Evolutionary conservation across 2,113 vertebrate species (phyloP).

Genomic region (Syngnathus floridae): DNA sequence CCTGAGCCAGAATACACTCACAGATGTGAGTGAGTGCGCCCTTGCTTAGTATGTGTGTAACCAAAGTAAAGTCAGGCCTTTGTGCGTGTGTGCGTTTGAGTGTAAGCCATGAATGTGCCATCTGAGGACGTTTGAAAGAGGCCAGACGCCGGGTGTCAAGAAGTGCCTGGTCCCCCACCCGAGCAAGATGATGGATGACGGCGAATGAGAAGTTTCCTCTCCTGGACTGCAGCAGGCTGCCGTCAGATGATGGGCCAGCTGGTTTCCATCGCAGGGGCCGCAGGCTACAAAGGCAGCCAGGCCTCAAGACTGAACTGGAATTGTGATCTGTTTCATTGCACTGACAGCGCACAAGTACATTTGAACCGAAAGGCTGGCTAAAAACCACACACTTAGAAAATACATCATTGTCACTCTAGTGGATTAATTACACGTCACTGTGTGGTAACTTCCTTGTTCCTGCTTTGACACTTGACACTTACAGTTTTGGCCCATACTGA

Average conservation of each 20-base stretch:
- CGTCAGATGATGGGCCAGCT: constrained; percentile 63
- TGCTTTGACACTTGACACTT: not conserved
- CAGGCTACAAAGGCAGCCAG: constrained; percentile 39
- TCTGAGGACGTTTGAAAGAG: constrained; percentile 62
- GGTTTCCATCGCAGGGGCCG: constrained; percentile 65
- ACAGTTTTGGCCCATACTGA: not conserved
- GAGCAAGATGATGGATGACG: constrained; percentile 68
- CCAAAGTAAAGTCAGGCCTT: constrained; percentile 2
- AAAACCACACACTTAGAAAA: constrained; percentile 4
- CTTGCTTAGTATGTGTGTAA: constrained; percentile 16
- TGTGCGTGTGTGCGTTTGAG: constrained; percentile 27
- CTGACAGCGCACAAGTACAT: not conserved
- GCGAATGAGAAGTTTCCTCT: constrained; percentile 74
- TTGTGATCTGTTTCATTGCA: not conserved
- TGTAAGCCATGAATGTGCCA: constrained; percentile 61
- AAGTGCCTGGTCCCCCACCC: constrained; percentile 41
- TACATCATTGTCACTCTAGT: not conserved
- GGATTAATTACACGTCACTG: not conserved
- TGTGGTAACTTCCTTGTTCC: not conserved
- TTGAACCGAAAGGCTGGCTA: not conserved
- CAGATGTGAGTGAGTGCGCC: constrained; percentile 12
- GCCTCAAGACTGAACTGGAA: constrained; percentile 37
- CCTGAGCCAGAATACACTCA: constrained; percentile 55
- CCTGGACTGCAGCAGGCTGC: constrained; percentile 61
- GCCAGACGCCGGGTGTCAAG: constrained; percentile 64